Evolutionary conservation across 2,113 vertebrate species (phyloP).

Genomic region (Phaetusa simplex): DNA sequence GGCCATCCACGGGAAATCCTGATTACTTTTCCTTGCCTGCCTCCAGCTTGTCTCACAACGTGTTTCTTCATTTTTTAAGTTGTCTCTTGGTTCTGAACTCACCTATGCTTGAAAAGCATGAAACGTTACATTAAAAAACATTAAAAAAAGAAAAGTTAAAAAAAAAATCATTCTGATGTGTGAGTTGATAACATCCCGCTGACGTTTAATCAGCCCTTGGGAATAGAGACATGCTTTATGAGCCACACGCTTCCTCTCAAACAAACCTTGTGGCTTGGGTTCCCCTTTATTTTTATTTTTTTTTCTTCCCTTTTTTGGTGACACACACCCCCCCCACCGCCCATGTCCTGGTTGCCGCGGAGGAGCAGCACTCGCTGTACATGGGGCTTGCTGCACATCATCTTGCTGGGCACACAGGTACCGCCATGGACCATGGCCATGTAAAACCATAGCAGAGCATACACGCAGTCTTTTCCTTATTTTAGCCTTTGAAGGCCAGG

Average conservation of each 20-base stretch:
- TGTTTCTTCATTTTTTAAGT: not conserved
- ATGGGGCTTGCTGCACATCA: accelerated
- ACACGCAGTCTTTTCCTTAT: accelerated
- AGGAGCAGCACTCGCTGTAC: not conserved
- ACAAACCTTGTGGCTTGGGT: not conserved
- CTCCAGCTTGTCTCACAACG: not conserved
- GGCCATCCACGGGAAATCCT: not conserved
- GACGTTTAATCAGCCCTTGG: not conserved
- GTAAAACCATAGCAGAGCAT: accelerated
- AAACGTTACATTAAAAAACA: not conserved
- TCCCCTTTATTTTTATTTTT: not conserved
- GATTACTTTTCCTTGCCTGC: not conserved
- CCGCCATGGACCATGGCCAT: accelerated
- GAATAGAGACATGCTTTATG: not conserved
- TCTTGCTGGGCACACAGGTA: accelerated
- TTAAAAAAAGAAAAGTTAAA: not conserved
- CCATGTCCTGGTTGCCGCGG: too few relatives aligned
- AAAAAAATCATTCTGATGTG: too few relatives aligned
- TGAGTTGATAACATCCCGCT: accelerated
- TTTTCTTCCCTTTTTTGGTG: not conserved
- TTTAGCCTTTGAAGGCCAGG: too few relatives aligned
- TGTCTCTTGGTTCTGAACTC: not conserved
- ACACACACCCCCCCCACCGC: too few relatives aligned
- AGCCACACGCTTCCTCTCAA: not conserved
- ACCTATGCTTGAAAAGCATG: not conserved